Base-by-base conservation (phyloP, 2,113 vertebrate species). In the Pao palembangensis region DNA sequence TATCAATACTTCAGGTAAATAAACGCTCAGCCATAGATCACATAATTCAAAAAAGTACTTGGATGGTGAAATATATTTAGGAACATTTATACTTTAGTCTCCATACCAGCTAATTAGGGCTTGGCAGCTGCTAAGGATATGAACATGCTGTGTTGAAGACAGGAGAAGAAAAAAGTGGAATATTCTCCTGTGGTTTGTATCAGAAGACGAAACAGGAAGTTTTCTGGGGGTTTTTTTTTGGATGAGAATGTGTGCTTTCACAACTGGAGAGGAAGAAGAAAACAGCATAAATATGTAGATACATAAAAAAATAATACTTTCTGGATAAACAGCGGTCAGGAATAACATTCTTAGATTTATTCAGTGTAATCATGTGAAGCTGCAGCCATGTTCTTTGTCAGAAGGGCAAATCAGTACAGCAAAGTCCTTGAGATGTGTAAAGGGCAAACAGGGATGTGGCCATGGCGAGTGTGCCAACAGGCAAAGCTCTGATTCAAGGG, bases 401-500 rank as follows among this genome's bases (percentile, higher is more conserved):
- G 65, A 28, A 46, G 66, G 47, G 46, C 70, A 79, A 64, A 72
- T 73, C 73, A 67, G 47, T 61, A 43, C 1, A 6, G 25, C 54
- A 66, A 49, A 82, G 67, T 84, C 85, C 80, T 80, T 80, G 80
- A 85, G 76, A 81, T 67, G 50, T 69, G 67, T 55, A 42, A 69
- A 79, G 77, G 76, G 65, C 73, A 74, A 79, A 75, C 18, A 64
- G 64, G 61, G 71, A 82, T 49, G 58, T 59, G 67, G 76, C 71
- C 79, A 76, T 70, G 61, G 63, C 71, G 76, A 80, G 80, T 73
- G 71, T 73, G 79, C 76, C 70, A 83, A 74, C 69, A 82, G 71
- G 82, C 76, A 64, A 61, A 50, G 15, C 66, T 74, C 77, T 84
- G 83, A 88, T 85, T 81, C 46, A 4, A 48, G 64, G 66, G 81